phyloP scores from a whole-genome alignment of 2,113 vertebrate species.

The Cacatua alba region DNA sequence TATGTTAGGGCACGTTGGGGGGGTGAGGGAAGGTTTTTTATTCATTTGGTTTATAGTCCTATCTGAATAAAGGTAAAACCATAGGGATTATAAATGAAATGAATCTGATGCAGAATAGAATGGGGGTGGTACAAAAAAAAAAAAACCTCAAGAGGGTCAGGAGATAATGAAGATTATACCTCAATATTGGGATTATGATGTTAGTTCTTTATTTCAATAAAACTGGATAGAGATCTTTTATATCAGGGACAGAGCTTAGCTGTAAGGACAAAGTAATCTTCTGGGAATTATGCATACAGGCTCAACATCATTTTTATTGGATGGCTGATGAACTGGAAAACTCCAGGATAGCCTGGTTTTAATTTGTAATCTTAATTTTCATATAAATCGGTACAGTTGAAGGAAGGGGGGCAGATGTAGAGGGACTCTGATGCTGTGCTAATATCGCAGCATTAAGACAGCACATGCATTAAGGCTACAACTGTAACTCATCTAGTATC shows the following conservation, averaged over 20 bases:
- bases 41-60: conserved; percentile 77
- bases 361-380: conserved; percentile 89
- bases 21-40: background rate
- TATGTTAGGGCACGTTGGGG: conserved; percentile 41
- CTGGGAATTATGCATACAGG: conserved; percentile 83
- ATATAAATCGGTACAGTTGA: conserved; percentile 81
- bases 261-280: conserved; percentile 85
- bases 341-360: conserved; percentile 79
- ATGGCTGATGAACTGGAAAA: conserved; percentile 85
- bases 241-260: conserved; percentile 84
- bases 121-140: conserved; percentile 39
- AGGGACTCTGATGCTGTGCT: conserved; percentile 55
- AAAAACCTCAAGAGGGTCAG: conserved; percentile 78
- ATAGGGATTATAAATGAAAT: conserved; percentile 82
- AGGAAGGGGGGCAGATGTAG: conserved; percentile 52
- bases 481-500: conserved; percentile 63
- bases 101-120: conserved; percentile 79
- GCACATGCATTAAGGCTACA: conserved; percentile 33
- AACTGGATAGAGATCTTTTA: conserved; percentile 86
- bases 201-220: conserved; percentile 87
- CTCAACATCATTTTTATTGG: conserved; percentile 83
- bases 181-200: conserved; percentile 87
- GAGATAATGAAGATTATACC: conserved; percentile 86
- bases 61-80: conserved; percentile 83
- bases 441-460: conserved; percentile 68